Evolutionary conservation across 2,797 vertebrate species (phyloP).

Genomic region (Sphaeramia orbicularis): DNA sequence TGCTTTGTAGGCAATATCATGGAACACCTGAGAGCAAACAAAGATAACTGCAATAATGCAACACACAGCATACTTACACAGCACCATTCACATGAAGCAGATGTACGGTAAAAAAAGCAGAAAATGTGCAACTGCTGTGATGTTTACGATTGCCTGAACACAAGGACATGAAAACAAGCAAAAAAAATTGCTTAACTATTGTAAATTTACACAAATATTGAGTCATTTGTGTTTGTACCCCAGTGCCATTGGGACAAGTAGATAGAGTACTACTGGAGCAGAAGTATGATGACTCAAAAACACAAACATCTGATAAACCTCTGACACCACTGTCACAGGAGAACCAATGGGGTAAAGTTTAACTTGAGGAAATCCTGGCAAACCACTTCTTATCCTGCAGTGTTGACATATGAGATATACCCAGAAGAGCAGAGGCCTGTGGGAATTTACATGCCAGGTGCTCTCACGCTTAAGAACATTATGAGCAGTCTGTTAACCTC

Average conservation of each 20-base stretch:
- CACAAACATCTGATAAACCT: constrained; percentile 46
- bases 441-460: constrained; percentile 54
- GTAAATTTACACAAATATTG: constrained; percentile 21
- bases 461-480: constrained; percentile 22
- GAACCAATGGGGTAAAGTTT: constrained; percentile 53
- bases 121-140: neutral
- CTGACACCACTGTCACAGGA: constrained; percentile 4
- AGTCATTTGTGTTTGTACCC: neutral
- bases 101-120: neutral
- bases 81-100: neutral
- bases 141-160: neutral
- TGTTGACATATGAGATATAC: constrained; percentile 47
- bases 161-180: neutral
- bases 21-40: constrained; percentile 89
- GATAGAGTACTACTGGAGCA: neutral
- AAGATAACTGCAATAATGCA: constrained; percentile 10
- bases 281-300: constrained; percentile 13
- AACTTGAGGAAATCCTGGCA: constrained; percentile 72
- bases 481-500: constrained; percentile 22
- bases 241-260: neutral
- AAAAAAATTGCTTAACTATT: neutral
- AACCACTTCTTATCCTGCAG: constrained; percentile 46
- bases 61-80: neutral
- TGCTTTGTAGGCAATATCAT: constrained; percentile 98
- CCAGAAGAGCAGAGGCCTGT: constrained; percentile 34